These are phyloP conservation scores for Parasteatoda tepidariorum DNA, from an alignment of 1,140 invertebrate species.

Conservation along the genomic window DNA sequence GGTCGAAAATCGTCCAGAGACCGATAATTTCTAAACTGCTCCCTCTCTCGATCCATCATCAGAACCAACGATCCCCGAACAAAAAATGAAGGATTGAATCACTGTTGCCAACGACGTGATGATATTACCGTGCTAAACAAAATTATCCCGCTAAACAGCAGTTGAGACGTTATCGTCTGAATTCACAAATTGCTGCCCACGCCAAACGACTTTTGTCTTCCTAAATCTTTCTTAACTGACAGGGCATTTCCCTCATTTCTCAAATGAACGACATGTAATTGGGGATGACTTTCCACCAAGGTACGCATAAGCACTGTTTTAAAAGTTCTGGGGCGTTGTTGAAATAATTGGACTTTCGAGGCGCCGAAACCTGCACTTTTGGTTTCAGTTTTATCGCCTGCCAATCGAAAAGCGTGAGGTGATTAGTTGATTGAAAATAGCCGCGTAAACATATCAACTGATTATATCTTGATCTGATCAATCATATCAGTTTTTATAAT, in stretches of 20 bases:
- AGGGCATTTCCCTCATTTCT: neutral
- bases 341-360: neutral
- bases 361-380: neutral
- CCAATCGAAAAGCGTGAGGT: neutral
- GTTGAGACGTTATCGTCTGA: neutral
- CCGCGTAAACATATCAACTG: too few species aligned
- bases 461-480: too few species aligned
- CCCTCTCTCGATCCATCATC: neutral
- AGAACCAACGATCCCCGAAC: neutral
- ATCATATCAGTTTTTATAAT: too few species aligned
- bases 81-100: neutral
- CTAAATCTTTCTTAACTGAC: neutral
- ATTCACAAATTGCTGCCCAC: neutral
- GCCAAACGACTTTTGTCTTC: neutral
- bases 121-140: neutral
- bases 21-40: neutral
- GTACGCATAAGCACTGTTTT: neutral
- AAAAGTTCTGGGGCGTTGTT: neutral
- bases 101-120: neutral
- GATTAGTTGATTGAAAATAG: neutral
- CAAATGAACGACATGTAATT: too few species aligned
- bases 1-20: too few species aligned
- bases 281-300: neutral
- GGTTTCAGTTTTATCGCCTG: neutral
- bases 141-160: neutral